Evolutionary conservation across 2,888 invertebrate species (phyloP).

Genomic region (Scaptomyza reducta): DNA sequence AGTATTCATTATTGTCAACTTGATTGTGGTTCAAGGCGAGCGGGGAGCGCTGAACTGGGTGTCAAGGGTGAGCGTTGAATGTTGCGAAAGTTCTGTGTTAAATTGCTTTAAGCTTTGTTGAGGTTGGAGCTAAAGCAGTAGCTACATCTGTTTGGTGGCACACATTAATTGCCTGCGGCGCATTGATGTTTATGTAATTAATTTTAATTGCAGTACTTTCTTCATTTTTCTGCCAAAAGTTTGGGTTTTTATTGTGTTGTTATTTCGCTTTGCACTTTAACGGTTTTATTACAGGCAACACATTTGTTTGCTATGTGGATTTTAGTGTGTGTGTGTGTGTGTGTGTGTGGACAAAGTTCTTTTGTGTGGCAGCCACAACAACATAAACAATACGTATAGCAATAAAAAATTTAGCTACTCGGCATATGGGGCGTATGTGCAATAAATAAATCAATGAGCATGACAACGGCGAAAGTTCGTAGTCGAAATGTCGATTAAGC

Average conservation of each 20-base stretch:
- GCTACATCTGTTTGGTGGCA: conserved; percentile 40
- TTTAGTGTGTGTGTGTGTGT: conserved; percentile 3
- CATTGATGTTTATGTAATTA: conserved; percentile 75
- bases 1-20: conserved; percentile 77
- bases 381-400: conserved; percentile 33
- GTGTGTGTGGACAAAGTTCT: conserved; percentile 31
- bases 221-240: conserved; percentile 36
- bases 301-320: background rate
- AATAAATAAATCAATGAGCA: conserved; percentile 63
- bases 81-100: conserved; percentile 6
- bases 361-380: conserved; percentile 24
- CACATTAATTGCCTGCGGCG: conserved; percentile 72
- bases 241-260: conserved; percentile 48
- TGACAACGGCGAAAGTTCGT: background rate
- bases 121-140: conserved; percentile 18
- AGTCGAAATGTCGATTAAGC: background rate
- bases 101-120: conserved; percentile 57
- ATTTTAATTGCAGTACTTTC: conserved; percentile 71
- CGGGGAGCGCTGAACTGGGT: conserved; percentile 2
- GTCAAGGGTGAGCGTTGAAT: conserved; percentile 7
- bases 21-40: conserved; percentile 34
- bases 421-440: conserved; percentile 36
- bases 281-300: conserved; percentile 35
- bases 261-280: conserved; percentile 37
- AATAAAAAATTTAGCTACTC: conserved; percentile 54